phyloP scores from a whole-genome alignment of 2,888 invertebrate genomes.

The Tetrapedia diversipes region DNA sequence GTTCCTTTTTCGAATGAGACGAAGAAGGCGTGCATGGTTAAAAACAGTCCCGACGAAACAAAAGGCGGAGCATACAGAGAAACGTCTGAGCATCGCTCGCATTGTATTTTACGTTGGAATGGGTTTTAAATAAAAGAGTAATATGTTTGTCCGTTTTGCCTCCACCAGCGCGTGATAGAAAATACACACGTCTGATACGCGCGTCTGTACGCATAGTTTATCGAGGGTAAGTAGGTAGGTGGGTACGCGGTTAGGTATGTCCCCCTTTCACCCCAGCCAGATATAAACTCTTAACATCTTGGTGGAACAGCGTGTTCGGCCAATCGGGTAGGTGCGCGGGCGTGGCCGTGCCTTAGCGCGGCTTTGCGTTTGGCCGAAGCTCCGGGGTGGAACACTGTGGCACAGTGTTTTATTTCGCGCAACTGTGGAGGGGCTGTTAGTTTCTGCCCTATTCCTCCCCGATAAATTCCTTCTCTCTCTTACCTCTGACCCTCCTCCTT shows the following conservation, averaged over 20 bases:
- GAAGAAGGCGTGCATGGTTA: slow-evolving; percentile 69
- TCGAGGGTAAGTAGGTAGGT: slow-evolving; percentile 70
- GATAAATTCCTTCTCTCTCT: slow-evolving; percentile 33
- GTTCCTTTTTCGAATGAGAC: slow-evolving; percentile 36
- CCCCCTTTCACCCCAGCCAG: slow-evolving; percentile 73
- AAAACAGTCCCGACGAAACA: slow-evolving; percentile 80
- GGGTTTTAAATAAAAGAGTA: slow-evolving; percentile 78
- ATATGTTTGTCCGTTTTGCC: slow-evolving; percentile 77
- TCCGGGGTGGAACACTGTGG: slow-evolving; percentile 80
- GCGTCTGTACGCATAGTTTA: slow-evolving; percentile 55
- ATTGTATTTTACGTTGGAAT: slow-evolving; percentile 76
- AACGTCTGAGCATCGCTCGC: slow-evolving; percentile 79
- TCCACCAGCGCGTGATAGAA: slow-evolving; percentile 40
- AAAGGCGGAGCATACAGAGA: slow-evolving; percentile 75
- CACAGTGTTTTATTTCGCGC: slow-evolving; percentile 80
- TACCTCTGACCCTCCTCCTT: background rate
- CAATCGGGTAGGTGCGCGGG: slow-evolving; percentile 65
- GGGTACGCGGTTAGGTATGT: slow-evolving; percentile 74
- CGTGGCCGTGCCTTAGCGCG: slow-evolving; percentile 70
- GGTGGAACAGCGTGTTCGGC: slow-evolving; percentile 63
- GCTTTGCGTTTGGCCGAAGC: slow-evolving; percentile 73
- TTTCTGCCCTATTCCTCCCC: slow-evolving; percentile 74
- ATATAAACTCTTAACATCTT: slow-evolving; percentile 80
- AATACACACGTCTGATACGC: slow-evolving; percentile 43
- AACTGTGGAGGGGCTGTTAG: slow-evolving; percentile 73